Evolutionary conservation across 2,113 vertebrate genomes (phyloP).

Genomic region (Diphyllodes magnificus): DNA sequence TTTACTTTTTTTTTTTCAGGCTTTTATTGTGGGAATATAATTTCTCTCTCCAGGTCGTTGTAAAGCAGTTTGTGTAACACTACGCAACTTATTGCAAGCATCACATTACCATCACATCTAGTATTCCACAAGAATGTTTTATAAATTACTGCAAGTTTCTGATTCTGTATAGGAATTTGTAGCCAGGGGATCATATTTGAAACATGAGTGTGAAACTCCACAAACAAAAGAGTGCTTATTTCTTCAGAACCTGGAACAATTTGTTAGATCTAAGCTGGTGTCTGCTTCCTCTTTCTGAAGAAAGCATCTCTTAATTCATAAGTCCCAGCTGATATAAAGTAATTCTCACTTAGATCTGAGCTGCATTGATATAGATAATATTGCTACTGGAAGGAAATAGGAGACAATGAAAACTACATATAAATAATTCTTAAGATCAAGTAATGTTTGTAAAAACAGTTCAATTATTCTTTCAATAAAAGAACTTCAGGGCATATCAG

Average conservation of each 20-base stretch:
- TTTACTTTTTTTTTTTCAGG: not conserved
- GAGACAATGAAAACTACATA: not conserved
- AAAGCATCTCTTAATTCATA: not conserved
- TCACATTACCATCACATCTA: not conserved
- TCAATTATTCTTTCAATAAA: not conserved
- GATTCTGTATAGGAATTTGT: not conserved
- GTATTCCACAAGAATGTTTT: not conserved
- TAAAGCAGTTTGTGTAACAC: not conserved
- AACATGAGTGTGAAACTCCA: not conserved
- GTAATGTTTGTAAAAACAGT: not conserved
- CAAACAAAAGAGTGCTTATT: not conserved
- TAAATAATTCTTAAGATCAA: not conserved
- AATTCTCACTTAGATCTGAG: not conserved
- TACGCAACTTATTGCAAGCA: not conserved
- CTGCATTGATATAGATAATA: not conserved
- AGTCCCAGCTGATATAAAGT: not conserved
- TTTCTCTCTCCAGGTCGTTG: not conserved
- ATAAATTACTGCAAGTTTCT: not conserved
- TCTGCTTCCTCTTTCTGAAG: not conserved
- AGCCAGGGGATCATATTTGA: not conserved
- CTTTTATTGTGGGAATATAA: not conserved
- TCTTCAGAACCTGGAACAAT: not conserved
- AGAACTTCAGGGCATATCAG: not conserved
- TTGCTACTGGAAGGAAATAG: not conserved
- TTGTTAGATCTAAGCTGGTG: not conserved